Evolutionary conservation across 2,888 invertebrate species (phyloP).

Genomic region (Epiblema foenella): DNA sequence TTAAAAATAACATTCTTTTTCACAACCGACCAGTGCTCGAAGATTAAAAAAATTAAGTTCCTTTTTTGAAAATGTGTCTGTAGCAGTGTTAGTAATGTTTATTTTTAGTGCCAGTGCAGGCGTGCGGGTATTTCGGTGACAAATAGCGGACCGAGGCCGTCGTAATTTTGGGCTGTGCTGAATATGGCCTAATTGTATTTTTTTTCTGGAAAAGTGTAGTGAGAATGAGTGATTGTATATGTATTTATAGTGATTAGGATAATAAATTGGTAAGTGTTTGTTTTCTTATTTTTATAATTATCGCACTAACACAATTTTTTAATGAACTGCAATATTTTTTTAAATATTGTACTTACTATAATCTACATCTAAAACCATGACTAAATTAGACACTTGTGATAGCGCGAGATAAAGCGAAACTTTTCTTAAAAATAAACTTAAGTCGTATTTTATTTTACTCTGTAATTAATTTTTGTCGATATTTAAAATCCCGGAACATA

Average conservation of each 20-base stretch:
- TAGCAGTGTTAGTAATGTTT: conserved; percentile 58
- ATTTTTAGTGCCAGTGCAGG: conserved; percentile 66
- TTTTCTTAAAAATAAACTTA: background rate
- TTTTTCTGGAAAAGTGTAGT: conserved; percentile 54
- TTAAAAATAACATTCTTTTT: conserved; percentile 75
- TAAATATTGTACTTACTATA: no score
- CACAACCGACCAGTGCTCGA: conserved; percentile 26
- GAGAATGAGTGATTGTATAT: conserved; percentile 56
- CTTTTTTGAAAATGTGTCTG: conserved; percentile 45
- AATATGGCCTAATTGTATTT: conserved; percentile 45
- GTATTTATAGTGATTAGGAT: conserved; percentile 15
- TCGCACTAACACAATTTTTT: background rate
- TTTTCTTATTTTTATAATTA: background rate
- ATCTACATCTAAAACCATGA: no score
- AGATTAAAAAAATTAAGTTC: conserved; percentile 23
- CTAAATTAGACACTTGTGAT: background rate
- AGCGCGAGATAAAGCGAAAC: background rate
- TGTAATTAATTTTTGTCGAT: background rate
- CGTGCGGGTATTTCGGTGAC: conserved; percentile 69
- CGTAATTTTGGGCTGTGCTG: conserved; percentile 50
- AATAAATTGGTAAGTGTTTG: conserved; percentile 25
- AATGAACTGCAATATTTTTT: background rate
- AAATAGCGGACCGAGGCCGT: conserved; percentile 56
- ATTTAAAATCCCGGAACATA: background rate
- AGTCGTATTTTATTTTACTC: background rate